Evolutionary conservation across 2,797 vertebrate genomes (phyloP), one percentile per base, ranked within the genome.

Genomic region (Ataeniobius toweri): DNA sequence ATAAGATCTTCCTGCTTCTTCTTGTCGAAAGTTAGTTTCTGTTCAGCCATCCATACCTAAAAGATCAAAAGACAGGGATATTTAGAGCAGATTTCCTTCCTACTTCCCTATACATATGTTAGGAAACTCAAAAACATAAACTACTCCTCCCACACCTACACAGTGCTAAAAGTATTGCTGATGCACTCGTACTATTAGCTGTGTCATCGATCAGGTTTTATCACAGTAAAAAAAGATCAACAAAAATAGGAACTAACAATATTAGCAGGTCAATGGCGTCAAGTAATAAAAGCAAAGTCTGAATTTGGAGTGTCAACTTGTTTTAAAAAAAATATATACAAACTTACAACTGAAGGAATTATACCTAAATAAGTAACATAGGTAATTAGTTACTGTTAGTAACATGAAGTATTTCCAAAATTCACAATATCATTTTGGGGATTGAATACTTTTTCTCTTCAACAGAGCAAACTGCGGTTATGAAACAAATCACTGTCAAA

Each of bases 41-140:
- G 98, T 88, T 99, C 98, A 24, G 98, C 98, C 86, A 99, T 99
- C 98, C 98, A 99, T 96, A 99, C 98, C 98, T 99, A 89, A 77
- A 79, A 58, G 41, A 79, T 18, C 26, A 46, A 75, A 8, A 55
- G 20, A 83, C 24, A 76, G 36, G 2, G 3, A 46, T 1, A 28
- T 36, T 78, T 56, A 71, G 4, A 61, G 7, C 28, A 76, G 14
- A 77, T 5, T 55, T 26, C 3, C 0, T 24, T 18, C 22, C 2
- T n/a, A 39, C 28, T 58, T 50, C 53, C 0, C 10, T 9, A 4
- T 7, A 46, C 24, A 18, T 41, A 16, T 9, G 24, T 20, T n/a
- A 31, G 28, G 28, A 18, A 31, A 28, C 26, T 36, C 16, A 63
- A 63, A 18, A 63, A 1, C 61, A 63, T 63, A 36, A 63, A 63